Evolutionary conservation across 2,888 invertebrate genomes (phyloP), one percentile per base, ranked within the genome.

Genomic region (Boloria euphrosyne): DNA sequence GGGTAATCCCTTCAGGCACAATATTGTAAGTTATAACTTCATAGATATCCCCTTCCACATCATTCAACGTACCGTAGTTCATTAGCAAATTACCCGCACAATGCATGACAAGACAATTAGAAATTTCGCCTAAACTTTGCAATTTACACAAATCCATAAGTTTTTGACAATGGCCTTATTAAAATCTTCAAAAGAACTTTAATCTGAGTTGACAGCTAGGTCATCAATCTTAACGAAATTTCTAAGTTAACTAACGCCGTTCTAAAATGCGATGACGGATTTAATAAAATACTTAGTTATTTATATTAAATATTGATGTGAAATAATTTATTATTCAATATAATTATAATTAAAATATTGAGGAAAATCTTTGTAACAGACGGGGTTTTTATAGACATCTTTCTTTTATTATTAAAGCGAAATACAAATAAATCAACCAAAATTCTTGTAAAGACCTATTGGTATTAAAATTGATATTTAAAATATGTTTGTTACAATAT

Each of bases 131-230:
- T 60, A 77, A 86, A 86, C 84, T 88, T 86, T 75, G 75, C 79
- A 85, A 87, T 87, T 83, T 85, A 81, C 84, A 83, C 80, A 79
- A 83, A 84, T 78, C 78, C 74, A 67, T 76, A 86, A 86, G 79
- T 86, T 87, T 80, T 78, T 75, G 77, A 86, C 86, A 85, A 84
- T 80, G 81, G 82, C 82, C 81, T 85, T 85, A 87, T 86, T 87
- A 87, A 87, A 87, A 86, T 87, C 83, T 86, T 81, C 79, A 83
- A 83, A 84, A 80, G 77, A 83, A 85, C 84, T 85, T 84, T 86
- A 87, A 89, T 89, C 85, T 84, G 82, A 80, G 81, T 80, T 79
- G 87, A 83, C 88, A 81, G 87, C 78, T 72, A 79, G 80, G 84
- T 84, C 88, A 87, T 88, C 85, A 88, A 90, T 90, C 88, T 87